phyloP scores from a whole-genome alignment of 1,140 invertebrate species.

The Drosophila persimilis region DNA sequence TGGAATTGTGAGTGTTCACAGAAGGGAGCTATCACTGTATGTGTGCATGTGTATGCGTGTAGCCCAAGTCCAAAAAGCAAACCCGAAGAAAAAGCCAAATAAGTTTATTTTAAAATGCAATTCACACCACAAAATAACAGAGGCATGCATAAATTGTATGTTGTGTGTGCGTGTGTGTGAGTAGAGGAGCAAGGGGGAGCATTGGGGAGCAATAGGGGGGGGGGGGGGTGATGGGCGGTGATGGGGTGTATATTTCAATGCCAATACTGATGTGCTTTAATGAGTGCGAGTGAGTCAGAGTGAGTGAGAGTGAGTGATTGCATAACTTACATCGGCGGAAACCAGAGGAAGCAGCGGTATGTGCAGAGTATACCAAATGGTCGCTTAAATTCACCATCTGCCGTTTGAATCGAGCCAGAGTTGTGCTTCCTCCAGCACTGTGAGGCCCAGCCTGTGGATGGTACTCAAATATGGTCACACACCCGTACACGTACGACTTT shows the following conservation, averaged over 20 bases:
- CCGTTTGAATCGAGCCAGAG: conserved; percentile 79
- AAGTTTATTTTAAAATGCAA: conserved; percentile 76
- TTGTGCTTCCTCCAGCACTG: conserved; percentile 82
- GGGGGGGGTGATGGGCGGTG: neutral
- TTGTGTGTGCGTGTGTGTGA: conserved; percentile 26
- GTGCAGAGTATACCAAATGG: conserved; percentile 81
- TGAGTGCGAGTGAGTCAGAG: conserved; percentile 1
- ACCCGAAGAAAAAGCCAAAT: conserved; percentile 31
- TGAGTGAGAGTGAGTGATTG: conserved; percentile 43
- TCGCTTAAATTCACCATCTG: conserved; percentile 79
- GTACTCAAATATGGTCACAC: neutral
- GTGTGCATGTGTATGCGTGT: neutral
- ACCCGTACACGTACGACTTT: neutral
- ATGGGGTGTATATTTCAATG: conserved; percentile 28
- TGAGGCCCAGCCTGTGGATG: conserved; percentile 66
- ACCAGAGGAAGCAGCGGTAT: conserved; percentile 82
- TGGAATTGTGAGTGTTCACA: too few species aligned
- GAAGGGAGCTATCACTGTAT: too few species aligned
- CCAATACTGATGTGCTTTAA: conserved; percentile 4
- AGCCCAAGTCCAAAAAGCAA: conserved; percentile 35
- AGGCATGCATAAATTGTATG: conserved; percentile 64
- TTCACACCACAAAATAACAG: conserved; percentile 70
- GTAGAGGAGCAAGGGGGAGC: neutral
- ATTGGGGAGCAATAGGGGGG: too few species aligned
- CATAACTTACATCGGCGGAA: conserved; percentile 81